These are phyloP conservation scores for Galerucella nymphaeae DNA, from an alignment of 2,888 invertebrate genomes.

Conservation along the genomic window DNA sequence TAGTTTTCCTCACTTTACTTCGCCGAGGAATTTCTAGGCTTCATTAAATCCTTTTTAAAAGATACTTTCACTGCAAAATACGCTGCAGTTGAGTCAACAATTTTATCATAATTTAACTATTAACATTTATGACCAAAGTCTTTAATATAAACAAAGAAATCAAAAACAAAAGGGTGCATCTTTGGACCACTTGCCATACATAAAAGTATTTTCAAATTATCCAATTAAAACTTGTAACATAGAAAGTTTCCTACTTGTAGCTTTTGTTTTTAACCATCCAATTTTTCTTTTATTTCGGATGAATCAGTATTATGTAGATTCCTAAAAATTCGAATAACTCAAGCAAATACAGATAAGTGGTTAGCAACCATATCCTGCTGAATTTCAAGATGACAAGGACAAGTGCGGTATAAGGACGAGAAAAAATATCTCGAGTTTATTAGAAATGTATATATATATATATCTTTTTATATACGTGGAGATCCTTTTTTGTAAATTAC, in stretches of 20 bases:
- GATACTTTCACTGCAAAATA: neutral
- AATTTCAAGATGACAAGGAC: constrained; percentile 16
- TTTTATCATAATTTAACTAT: too few species aligned
- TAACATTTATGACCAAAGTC: too few species aligned
- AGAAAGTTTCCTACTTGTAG: neutral
- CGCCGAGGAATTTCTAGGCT: constrained; percentile 1
- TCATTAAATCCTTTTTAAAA: neutral
- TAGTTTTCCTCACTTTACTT: constrained; percentile 10
- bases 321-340: neutral
- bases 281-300: neutral
- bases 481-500: neutral
- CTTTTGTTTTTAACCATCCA: neutral
- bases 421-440: neutral
- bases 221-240: neutral
- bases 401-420: neutral
- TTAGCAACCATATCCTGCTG: neutral
- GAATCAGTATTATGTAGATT: neutral
- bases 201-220: neutral
- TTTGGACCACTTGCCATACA: too few species aligned
- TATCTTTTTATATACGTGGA: neutral
- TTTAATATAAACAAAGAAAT: neutral
- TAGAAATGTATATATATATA: neutral
- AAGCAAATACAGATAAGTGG: constrained; percentile 7
- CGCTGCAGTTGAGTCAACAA: too few species aligned
- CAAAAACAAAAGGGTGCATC: neutral